Conservation (phyloP, 2,888 invertebrate species). For the Callyntrura sp. region DNA sequence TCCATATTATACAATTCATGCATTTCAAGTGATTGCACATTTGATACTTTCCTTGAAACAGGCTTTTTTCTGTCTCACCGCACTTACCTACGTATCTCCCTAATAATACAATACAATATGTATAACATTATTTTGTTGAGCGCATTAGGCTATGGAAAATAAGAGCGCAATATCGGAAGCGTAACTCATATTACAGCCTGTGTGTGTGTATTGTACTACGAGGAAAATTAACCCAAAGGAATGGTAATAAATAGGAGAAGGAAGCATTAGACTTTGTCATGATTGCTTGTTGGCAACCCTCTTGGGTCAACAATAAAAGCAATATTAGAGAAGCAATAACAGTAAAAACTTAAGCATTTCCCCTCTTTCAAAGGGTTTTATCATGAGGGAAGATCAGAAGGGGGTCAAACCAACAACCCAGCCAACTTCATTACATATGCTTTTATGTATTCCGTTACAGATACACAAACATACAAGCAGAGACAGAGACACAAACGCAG, state of each 20-base stretch:
- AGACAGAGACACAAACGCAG: neutral
- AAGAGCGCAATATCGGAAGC: no score
- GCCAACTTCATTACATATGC: constrained; percentile 27
- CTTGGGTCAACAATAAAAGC: constrained; percentile 60
- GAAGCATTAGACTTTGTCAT: constrained; percentile 55
- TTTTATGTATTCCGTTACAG: constrained; percentile 44
- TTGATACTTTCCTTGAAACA: no score
- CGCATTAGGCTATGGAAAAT: no score
- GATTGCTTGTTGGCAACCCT: constrained; percentile 62
- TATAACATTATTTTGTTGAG: no score
- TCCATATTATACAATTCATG: no score
- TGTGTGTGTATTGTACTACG: no score
- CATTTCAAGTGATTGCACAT: no score
- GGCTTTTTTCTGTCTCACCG: no score
- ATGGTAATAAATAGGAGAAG: constrained; percentile 32
- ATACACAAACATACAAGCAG: neutral
- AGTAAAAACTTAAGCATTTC: constrained; percentile 46
- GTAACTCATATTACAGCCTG: no score
- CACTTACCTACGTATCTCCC: no score
- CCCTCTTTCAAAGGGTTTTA: constrained; percentile 44
- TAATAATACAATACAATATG: no score
- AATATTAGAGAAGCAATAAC: constrained; percentile 64
- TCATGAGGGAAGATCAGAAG: constrained; percentile 57
- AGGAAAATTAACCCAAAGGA: constrained; percentile 44
- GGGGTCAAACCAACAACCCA: constrained; percentile 61